Percentiles rank a stretch among this genome's conserved stretches.
Conservation (phyloP, 2,888 invertebrate species). For the Drosophila maculinotata region DNA sequence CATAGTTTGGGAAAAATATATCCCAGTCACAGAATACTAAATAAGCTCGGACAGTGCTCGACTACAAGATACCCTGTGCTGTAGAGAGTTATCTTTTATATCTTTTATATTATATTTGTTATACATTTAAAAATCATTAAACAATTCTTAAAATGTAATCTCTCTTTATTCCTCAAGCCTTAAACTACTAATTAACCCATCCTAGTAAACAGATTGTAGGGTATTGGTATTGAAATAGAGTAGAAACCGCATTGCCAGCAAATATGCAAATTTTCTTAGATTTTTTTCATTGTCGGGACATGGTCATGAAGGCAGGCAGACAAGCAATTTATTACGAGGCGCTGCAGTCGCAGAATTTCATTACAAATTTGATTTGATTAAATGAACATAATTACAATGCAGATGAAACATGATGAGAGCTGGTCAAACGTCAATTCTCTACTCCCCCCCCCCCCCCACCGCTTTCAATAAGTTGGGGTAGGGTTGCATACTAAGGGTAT, state of each 20-base stretch:
- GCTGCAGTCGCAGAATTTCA: conserved; percentile 61
- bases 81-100: too few species aligned
- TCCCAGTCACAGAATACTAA: not conserved
- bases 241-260: conserved; percentile 47
- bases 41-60: too few species aligned
- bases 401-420: conserved; percentile 62
- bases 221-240: conserved; percentile 14
- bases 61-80: not conserved
- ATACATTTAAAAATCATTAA: too few species aligned
- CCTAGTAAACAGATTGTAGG: not conserved
- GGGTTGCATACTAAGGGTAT: conserved; percentile 2
- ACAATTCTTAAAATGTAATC: not conserved
- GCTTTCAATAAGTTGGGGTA: not conserved
- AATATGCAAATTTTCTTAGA: conserved; percentile 66
- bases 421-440: conserved; percentile 12
- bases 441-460: too few species aligned
- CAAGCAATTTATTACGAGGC: conserved; percentile 54
- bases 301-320: conserved; percentile 19
- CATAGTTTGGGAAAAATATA: conserved; percentile 12
- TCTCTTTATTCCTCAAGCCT: not conserved
- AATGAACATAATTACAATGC: conserved; percentile 75
- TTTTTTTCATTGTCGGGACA: conserved; percentile 16
- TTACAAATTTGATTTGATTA: conserved; percentile 70
- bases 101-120: too few species aligned
- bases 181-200: not conserved